Evolutionary conservation across 1,140 invertebrate species (phyloP).

Genomic region (Teleogryllus occipitalis): DNA sequence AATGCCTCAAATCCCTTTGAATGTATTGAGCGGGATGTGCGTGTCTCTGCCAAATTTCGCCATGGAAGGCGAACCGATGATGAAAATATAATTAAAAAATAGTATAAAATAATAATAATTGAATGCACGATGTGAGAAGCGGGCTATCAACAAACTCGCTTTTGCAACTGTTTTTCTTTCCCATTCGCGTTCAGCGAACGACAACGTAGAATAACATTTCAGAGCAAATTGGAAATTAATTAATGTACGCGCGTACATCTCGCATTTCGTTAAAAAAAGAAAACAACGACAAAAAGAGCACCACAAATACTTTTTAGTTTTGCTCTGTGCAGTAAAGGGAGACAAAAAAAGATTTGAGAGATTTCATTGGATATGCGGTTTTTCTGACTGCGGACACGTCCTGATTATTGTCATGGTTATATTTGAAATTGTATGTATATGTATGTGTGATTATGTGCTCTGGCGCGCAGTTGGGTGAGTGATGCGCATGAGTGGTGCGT

Average conservation of each 20-base stretch:
- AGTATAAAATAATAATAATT: background rate
- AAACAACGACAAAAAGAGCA: too few relatives aligned
- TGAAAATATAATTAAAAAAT: background rate
- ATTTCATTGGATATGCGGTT: background rate
- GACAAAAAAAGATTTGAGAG: background rate
- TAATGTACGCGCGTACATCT: background rate
- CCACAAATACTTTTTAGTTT: too few relatives aligned
- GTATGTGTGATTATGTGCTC: too few relatives aligned
- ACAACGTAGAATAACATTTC: background rate
- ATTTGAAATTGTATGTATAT: background rate
- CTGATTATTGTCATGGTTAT: background rate
- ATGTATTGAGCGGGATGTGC: too few relatives aligned
- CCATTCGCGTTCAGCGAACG: background rate
- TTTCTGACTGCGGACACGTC: background rate
- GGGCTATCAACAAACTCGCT: background rate
- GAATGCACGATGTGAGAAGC: background rate
- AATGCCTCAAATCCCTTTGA: too few relatives aligned
- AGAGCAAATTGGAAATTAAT: background rate
- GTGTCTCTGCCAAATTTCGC: too few relatives aligned
- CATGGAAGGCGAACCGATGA: too few relatives aligned
- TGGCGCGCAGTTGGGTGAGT: too few relatives aligned
- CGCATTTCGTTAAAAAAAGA: background rate
- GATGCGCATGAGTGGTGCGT: too few relatives aligned
- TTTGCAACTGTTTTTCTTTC: constrained; percentile 1
- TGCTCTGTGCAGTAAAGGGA: background rate